Evolutionary conservation across 2,888 invertebrate species (phyloP).

Genomic region (Drosophila atripex): DNA sequence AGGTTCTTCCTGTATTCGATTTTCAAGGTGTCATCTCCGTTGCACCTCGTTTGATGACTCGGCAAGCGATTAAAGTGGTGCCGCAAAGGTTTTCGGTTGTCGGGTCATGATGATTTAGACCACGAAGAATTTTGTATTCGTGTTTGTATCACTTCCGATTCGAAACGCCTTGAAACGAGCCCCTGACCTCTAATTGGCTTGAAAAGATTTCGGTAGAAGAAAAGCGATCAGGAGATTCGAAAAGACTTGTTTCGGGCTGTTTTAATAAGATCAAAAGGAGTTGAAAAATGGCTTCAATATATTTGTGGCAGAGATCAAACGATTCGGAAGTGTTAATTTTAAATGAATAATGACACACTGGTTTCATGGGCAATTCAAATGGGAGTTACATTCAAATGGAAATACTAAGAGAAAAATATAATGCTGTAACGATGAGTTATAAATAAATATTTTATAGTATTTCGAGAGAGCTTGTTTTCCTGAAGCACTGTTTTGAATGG

Average conservation of each 20-base stretch:
- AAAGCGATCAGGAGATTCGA: slow-evolving; percentile 10
- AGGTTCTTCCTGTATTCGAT: slow-evolving; percentile 6
- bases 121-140: slow-evolving; percentile 24
- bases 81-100: slow-evolving; percentile 9
- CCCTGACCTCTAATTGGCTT: slow-evolving; percentile 35
- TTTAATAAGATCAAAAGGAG: slow-evolving; percentile 34
- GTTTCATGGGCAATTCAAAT: slow-evolving; percentile 9
- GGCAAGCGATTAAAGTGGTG: slow-evolving; percentile 50
- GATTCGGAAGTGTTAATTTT: slow-evolving; percentile 22
- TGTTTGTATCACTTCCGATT: slow-evolving; percentile 65
- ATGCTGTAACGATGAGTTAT: too few relatives aligned
- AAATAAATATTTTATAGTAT: neutral
- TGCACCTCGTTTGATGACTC: slow-evolving; percentile 74
- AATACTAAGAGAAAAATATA: neutral
- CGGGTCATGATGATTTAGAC: slow-evolving; percentile 29
- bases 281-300: slow-evolving; percentile 31
- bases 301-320: slow-evolving; percentile 20
- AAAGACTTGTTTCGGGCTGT: slow-evolving; percentile 10
- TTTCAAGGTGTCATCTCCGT: slow-evolving; percentile 65
- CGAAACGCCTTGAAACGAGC: slow-evolving; percentile 33
- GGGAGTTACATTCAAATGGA: neutral
- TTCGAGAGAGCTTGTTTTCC: neutral
- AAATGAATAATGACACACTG: slow-evolving; percentile 9
- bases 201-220: slow-evolving; percentile 26
- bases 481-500: neutral